Evolutionary conservation across 37 sponge, comb jelly and placozoan genomes (phyloP).

Genomic region (Agelas oroides): DNA sequence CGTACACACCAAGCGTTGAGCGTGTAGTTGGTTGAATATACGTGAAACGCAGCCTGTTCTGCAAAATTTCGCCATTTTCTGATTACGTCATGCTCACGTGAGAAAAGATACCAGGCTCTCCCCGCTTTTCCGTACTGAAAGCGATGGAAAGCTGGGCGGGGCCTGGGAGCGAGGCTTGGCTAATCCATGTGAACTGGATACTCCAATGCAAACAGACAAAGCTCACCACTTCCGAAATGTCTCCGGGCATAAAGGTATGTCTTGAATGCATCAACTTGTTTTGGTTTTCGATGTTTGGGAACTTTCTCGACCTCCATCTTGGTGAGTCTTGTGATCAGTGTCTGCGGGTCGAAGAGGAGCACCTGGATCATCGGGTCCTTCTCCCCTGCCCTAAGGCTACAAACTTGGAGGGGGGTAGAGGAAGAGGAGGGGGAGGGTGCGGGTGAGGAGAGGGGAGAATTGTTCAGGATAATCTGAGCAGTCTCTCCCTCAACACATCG

Average conservation of each 20-base stretch:
- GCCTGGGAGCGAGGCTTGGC: too few species aligned
- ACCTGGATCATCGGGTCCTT: slow-evolving; percentile 52
- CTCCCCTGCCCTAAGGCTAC: slow-evolving; percentile 29
- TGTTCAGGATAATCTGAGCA: slow-evolving; percentile 52
- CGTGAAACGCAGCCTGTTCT: too few species aligned
- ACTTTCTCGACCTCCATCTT: slow-evolving; percentile 26
- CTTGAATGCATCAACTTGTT: slow-evolving; percentile 60
- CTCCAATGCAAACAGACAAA: too few species aligned
- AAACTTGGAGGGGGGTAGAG: slow-evolving; percentile 37
- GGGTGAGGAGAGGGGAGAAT: not conserved
- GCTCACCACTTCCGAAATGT: slow-evolving; percentile 48
- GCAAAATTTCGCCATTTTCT: too few species aligned
- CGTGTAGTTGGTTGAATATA: too few species aligned
- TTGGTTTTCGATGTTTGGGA: slow-evolving; percentile 17
- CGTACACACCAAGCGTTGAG: too few species aligned
- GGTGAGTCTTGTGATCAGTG: slow-evolving; percentile 58
- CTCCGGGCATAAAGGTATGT: slow-evolving; percentile 63
- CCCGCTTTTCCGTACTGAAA: too few species aligned
- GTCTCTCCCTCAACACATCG: slow-evolving; percentile 76
- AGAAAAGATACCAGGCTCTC: too few species aligned
- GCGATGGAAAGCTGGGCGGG: too few species aligned
- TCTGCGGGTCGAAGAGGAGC: slow-evolving; percentile 69
- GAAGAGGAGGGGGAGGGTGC: too few species aligned
- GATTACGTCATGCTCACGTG: too few species aligned
- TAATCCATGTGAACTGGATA: too few species aligned